phyloP scores from a whole-genome alignment of 92 coral and sea anemone genomes.

The Bergia sp. region DNA sequence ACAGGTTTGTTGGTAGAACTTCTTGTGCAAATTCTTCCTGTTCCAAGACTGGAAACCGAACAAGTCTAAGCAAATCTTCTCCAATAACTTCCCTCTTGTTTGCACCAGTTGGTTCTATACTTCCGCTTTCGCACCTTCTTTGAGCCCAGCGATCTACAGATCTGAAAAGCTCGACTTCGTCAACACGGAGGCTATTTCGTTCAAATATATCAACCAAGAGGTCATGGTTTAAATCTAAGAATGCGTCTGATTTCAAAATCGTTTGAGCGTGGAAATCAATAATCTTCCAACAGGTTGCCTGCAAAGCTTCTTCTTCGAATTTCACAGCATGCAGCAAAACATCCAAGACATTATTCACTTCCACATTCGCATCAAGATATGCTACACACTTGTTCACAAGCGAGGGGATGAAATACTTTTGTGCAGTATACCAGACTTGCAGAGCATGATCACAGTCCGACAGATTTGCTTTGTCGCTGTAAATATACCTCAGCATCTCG shows the following conservation, averaged over 20 bases:
- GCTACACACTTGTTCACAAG: constrained; percentile 1
- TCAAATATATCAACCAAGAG: neutral
- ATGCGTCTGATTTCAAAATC: constrained; percentile 2
- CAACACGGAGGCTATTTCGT: neutral
- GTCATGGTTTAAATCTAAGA: constrained; percentile 2
- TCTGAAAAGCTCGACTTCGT: neutral
- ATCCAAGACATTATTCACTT: constrained; percentile 5
- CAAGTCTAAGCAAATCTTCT: neutral
- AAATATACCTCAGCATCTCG: constrained; percentile 20
- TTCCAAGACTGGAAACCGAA: neutral
- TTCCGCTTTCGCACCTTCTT: neutral
- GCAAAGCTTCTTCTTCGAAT: constrained; percentile 16
- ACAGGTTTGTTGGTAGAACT: neutral
- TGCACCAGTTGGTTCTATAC: neutral
- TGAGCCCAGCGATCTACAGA: constrained; percentile 4
- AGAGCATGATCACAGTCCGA: neutral
- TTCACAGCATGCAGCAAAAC: neutral
- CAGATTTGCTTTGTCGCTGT: neutral
- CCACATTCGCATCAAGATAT: constrained; percentile 4
- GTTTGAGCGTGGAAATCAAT: constrained; percentile 14
- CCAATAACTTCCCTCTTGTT: neutral
- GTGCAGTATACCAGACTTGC: constrained; percentile 10
- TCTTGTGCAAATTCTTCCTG: neutral
- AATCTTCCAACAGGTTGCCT: neutral
- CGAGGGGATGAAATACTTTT: constrained; percentile 32